Evolutionary conservation across 2,797 vertebrate species (phyloP), one percentile per base, ranked within the genome.

Genomic region (Periparus ater): DNA sequence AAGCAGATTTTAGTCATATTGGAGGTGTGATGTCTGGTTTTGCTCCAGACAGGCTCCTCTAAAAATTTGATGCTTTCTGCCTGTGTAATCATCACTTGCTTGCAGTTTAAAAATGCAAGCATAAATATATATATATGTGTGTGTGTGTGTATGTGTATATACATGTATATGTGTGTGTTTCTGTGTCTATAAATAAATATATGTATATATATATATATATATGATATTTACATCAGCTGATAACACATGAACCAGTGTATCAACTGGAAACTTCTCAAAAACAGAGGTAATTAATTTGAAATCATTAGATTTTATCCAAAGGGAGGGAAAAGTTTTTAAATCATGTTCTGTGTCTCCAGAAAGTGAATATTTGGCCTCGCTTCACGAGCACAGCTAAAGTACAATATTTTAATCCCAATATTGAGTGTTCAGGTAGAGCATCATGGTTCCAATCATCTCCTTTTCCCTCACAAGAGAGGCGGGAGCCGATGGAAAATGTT

Each of bases 1-100:
- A 81, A 25, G 10, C 55, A 54, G 29, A 74, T 96, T 93, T 88
- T 60, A 93, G 81, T 78, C 40, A 12, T 30, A 10, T 17, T 63
- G 54, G 92, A 97, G 85, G 91, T 96, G 94, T 96, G 88, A 95
- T 96, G 89, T 96, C 91, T 76, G 34, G 54, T 66, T 95, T 83
- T 51, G 27, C 78, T 97, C 89, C 88, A 88, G 92, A 90, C 0
- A 7, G 29, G 55, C 83, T 90, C 82, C 58, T 97, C 89, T 76
- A 51, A 90, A 95, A 53, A 44, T 27, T 3, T 61, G 8, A 29
- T 76, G 30, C 48, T 51, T 82, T 63, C 57, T 70, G 34, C 38
- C 63, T 91, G 21, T 78, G 71, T 85, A 88, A 79, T 83, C 75
- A 76, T 91, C 21, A 11, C 26, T 73, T 89, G n/a, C 78, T 93